Base-by-base conservation (phyloP, 1,140 invertebrate genomes). In the Neodiprion fabricii region DNA sequence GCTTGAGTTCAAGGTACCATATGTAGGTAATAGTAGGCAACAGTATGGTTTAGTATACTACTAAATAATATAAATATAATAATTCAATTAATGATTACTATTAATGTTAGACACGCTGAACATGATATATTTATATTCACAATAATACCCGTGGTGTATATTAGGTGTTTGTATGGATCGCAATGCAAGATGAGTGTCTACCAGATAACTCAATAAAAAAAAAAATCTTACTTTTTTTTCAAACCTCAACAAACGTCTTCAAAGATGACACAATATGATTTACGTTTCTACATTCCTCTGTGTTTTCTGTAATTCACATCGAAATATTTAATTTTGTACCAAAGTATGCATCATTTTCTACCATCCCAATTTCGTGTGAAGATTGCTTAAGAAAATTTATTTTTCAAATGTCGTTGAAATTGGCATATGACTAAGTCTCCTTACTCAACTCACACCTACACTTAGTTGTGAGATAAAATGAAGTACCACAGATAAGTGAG, bases 81-180 rank as follows among this genome's bases (percentile, higher is more conserved):
- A 61, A 61, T 61, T 53, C 65, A 65, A 73, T 65, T 40, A 73
- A 17, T 47, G 65, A 12, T 72, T 73, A 75, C 72, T 70, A 76
- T 73, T 71, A 74, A 71, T 77, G 53, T 61, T 82, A 82, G 80
- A 78, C 75, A 75, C 73, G 70, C 77, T 73, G 72, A 76, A 79
- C 78, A 80, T 75, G 77, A 80, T 81, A 84, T 83, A 83, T 83
- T 83, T 83, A 83, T 82, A 83, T 83, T 81, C 73, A 79, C 74
- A 81, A 74, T 17, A 75, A 11, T 49, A 67, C 53, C 53, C 53
- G n/a, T 61, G 67, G 76, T 80, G 81, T 82, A 82, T 79, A 79
- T 76, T 61, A 61, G 53, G 53, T 61, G 53, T 61, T 61, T 61
- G 53, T 61, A 61, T 61, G 11, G n/a, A 61, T 61, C 53, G n/a